Conservation (phyloP, 1,140 invertebrate genomes). For the Achroia grisella region DNA sequence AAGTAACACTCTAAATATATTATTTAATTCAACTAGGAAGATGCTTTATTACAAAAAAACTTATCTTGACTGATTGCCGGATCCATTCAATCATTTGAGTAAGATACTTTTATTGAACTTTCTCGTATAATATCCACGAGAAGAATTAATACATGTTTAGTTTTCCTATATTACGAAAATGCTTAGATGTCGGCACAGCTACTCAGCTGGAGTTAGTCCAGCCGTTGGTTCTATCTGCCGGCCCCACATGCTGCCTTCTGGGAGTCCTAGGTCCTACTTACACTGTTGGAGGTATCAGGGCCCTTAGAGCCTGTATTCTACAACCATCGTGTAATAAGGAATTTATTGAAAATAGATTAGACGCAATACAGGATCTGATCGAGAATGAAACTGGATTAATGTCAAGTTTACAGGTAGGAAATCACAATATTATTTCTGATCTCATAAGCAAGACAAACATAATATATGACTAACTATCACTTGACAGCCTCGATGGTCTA, state of each 20-base stretch:
- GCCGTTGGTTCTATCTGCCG: slow-evolving; percentile 47
- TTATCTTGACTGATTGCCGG: too few relatives aligned
- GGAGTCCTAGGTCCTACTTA: slow-evolving; percentile 86
- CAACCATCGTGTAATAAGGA: slow-evolving; percentile 82
- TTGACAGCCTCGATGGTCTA: too few relatives aligned
- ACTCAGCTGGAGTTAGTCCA: slow-evolving; percentile 84
- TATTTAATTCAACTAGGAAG: too few relatives aligned
- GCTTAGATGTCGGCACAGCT: slow-evolving; percentile 79
- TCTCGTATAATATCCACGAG: too few relatives aligned
- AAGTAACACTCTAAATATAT: too few relatives aligned
- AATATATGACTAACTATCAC: too few relatives aligned
- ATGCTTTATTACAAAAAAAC: too few relatives aligned
- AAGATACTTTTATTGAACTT: too few relatives aligned
- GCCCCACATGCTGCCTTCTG: slow-evolving; percentile 76
- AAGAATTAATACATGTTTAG: too few relatives aligned
- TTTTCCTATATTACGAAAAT: too few relatives aligned
- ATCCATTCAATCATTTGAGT: too few relatives aligned
- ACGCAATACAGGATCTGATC: slow-evolving; percentile 85
- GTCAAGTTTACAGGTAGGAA: slow-evolving; percentile 57
- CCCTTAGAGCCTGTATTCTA: slow-evolving; percentile 86
- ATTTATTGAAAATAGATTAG: slow-evolving; percentile 80
- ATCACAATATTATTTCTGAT: neutral
- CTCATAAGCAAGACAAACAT: too few relatives aligned
- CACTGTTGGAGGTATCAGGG: slow-evolving; percentile 83
- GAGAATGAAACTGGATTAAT: slow-evolving; percentile 77